Base-by-base conservation (phyloP, 2,113 vertebrate species). In the Tauraco erythrolophus region DNA sequence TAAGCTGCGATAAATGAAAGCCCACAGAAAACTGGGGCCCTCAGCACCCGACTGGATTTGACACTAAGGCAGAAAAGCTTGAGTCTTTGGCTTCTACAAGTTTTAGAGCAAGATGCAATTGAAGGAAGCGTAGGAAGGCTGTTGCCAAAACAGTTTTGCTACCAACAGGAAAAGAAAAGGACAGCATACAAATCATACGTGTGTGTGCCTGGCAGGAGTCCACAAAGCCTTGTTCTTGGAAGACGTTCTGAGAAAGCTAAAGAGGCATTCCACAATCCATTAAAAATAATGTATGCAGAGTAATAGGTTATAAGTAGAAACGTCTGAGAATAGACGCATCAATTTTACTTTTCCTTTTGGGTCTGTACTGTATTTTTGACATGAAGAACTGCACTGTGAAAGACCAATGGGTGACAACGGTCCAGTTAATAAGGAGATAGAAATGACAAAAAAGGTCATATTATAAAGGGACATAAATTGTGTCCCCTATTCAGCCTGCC, bases 191-290 rank as follows among this genome's bases (percentile, higher is more conserved):
- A 92, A 91, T 89, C 69, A 60, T 45, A 72, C 0, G 11, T 92
- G 76, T 75, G 39, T 65, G 48, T 33, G n/a, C 74, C 78, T 95
- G 94, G 92, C 91, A 94, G 84, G 65, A 91, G 50, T 76, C 96
- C 93, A 89, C 60, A 94, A 86, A 92, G 45, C 50, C 80, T 91
- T 76, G 33, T 82, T 96, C 94, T 89, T 91, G 81, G 91, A 95
- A 95, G 74, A 82, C 54, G 43, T 91, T 92, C 87, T 79, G 57
- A 92, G 87, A 94, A 92, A 95, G 66, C 70, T 82, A 58, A 72
- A 94, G 61, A 94, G 54, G 54, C 61, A 92, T 53, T 76, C 61
- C 11, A 8, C 78, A 96, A 92, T 74, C 86, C 81, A 92, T 79
- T 91, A 95, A 89, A 94, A 96, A 65, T 72, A 89, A 94, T 62